Conservation (phyloP, 2,113 vertebrate species). For the Lophura nycthemera region DNA sequence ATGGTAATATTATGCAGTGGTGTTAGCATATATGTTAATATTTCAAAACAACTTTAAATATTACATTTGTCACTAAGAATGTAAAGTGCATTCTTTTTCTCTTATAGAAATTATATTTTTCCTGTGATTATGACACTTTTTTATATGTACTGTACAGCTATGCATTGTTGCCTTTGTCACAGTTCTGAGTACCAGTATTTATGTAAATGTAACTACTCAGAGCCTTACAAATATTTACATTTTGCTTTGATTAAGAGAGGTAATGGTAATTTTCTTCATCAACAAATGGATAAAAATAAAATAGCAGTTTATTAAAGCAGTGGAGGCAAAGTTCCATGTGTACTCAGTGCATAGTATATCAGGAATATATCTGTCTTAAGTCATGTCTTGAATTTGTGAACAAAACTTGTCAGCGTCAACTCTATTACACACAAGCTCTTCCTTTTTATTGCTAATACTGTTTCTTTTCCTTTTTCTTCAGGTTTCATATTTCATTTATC, state of each 20-base stretch:
- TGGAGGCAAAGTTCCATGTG: neutral
- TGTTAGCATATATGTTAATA: neutral
- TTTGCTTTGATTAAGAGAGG: neutral
- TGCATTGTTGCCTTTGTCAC: neutral
- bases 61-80: neutral
- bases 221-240: neutral
- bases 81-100: neutral
- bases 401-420: neutral
- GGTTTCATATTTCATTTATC: neutral
- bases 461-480: neutral
- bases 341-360: neutral
- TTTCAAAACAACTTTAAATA: neutral
- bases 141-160: neutral
- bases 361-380: neutral
- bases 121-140: neutral
- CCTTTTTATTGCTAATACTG: neutral
- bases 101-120: neutral
- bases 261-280: neutral
- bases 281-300: neutral
- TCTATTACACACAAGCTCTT: neutral
- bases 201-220: neutral
- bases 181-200: neutral
- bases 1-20: neutral
- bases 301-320: neutral
- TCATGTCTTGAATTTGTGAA: neutral